A percentile compares a stretch with the other conserved stretches of the same genome.
Conservation (phyloP, 2,113 vertebrate genomes). For the Cromileptes altivelis region DNA sequence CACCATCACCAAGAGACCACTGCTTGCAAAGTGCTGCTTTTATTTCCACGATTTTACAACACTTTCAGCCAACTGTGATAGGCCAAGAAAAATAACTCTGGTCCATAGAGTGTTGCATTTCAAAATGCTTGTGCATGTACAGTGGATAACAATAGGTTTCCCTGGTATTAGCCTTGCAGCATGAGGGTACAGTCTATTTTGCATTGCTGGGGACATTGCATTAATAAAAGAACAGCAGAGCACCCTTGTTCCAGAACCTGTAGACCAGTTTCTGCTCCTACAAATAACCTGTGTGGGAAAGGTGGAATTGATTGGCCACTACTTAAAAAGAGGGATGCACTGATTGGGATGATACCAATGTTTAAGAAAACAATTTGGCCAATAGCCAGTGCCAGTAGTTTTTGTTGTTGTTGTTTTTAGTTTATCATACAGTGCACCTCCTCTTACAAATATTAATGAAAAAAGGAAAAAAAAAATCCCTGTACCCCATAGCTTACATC, state of each 20-base stretch:
- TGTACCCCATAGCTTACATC: too few species aligned
- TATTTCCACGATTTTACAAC: conserved; percentile 5
- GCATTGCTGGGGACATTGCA: background rate
- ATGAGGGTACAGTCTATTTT: background rate
- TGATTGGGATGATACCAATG: too few species aligned
- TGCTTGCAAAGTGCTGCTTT: background rate
- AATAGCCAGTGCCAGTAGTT: too few species aligned
- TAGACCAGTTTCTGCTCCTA: background rate
- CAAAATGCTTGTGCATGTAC: background rate
- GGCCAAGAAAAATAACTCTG: background rate
- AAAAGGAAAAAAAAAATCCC: too few species aligned
- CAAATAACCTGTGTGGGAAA: background rate
- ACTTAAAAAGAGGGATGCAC: background rate
- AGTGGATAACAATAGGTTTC: background rate
- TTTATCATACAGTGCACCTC: too few species aligned
- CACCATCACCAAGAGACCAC: background rate
- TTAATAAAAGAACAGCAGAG: background rate
- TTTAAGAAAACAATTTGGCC: too few species aligned
- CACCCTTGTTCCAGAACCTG: background rate
- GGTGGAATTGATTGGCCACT: background rate
- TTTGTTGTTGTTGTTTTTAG: too few species aligned
- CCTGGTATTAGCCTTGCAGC: background rate
- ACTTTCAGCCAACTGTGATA: background rate
- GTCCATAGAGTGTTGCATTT: background rate
- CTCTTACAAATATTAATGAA: too few species aligned